phyloP scores from a whole-genome alignment of 2,113 vertebrate genomes.

The Podilymbus podiceps region DNA sequence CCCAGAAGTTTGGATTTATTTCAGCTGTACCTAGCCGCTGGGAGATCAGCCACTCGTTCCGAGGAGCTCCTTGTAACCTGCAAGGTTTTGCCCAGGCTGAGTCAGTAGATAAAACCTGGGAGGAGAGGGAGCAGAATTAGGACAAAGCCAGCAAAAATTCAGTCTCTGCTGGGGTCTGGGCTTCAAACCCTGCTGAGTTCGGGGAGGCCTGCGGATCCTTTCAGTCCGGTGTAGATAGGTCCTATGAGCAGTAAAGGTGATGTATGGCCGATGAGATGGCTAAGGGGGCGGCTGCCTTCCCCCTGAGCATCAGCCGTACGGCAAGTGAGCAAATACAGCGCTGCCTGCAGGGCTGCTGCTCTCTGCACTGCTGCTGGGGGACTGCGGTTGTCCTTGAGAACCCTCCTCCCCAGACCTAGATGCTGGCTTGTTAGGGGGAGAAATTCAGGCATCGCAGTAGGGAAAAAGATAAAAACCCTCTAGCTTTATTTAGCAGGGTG shows the following conservation, averaged over 20 bases:
- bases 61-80: not conserved
- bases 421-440: not conserved
- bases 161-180: not conserved
- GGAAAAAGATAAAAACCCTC: not conserved
- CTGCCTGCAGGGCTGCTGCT: not conserved
- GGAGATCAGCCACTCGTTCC: not conserved
- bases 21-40: not conserved
- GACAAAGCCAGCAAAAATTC: not conserved
- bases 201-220: not conserved
- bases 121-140: not conserved
- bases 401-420: not conserved
- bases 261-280: not conserved
- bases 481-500: not conserved
- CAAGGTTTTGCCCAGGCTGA: not conserved
- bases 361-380: not conserved
- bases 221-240: not conserved
- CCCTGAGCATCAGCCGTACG: not conserved
- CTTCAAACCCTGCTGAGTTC: not conserved
- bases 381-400: not conserved
- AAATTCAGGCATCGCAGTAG: not conserved
- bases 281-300: not conserved
- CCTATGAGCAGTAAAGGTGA: not conserved
- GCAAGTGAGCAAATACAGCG: not conserved
- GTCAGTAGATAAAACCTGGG: not conserved
- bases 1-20: not conserved